Percentiles rank a stretch among this genome's conserved stretches.
Conservation (phyloP, 1,140 invertebrate genomes). For the Tyrophagus putrescentiae region DNA sequence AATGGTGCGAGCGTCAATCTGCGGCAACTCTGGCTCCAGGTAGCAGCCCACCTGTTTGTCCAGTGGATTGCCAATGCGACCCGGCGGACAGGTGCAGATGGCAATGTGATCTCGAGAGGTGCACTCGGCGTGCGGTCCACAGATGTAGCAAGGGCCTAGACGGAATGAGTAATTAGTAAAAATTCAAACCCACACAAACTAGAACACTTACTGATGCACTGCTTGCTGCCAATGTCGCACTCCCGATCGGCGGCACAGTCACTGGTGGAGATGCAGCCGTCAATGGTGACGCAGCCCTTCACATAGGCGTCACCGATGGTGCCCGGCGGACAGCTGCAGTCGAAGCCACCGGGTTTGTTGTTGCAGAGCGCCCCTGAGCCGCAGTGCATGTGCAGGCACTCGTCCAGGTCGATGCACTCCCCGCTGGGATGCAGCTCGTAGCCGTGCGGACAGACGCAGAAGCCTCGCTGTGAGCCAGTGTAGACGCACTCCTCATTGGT, state of each 20-base stretch:
- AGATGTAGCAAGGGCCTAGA: constrained; percentile 55
- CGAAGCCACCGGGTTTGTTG: constrained; percentile 42
- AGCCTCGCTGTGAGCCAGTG: constrained; percentile 26
- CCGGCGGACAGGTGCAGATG: constrained; percentile 54
- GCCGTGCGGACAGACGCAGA: constrained; percentile 31
- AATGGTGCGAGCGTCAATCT: constrained; percentile 49
- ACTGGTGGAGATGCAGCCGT: constrained; percentile 53
- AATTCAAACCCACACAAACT: constrained; percentile 16
- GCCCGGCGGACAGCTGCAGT: constrained; percentile 56
- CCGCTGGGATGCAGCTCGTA: constrained; percentile 27
- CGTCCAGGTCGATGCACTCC: constrained; percentile 26
- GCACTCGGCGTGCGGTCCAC: constrained; percentile 60
- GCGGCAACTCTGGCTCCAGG: constrained; percentile 32
- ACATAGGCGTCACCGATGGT: constrained; percentile 60
- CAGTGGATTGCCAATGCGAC: constrained; percentile 49
- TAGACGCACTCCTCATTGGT: constrained; percentile 31
- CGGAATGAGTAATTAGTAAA: constrained; percentile 7
- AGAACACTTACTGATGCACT: constrained; percentile 28
- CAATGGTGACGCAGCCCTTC: constrained; percentile 46
- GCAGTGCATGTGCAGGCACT: constrained; percentile 36
- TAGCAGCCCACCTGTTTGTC: constrained; percentile 45
- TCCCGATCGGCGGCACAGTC: constrained; percentile 60
- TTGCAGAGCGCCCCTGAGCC: constrained; percentile 62
- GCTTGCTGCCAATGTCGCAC: constrained; percentile 42
- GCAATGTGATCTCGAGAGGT: constrained; percentile 59